phyloP scores from a whole-genome alignment of 2,888 invertebrate species.

The Epinotia ramella region DNA sequence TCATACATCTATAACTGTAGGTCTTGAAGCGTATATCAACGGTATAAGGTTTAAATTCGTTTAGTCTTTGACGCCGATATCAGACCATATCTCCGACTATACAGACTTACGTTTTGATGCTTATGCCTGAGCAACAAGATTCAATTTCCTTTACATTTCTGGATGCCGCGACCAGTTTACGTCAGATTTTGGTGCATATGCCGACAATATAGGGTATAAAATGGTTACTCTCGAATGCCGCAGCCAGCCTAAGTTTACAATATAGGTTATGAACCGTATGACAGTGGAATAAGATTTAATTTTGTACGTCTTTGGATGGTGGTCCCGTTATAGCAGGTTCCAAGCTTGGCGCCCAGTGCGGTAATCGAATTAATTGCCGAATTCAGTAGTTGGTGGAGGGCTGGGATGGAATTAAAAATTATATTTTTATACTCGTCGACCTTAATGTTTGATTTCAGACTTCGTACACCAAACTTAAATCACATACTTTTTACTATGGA shows the following conservation, averaged over 20 bases:
- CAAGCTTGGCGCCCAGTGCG: conserved; percentile 16
- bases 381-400: conserved; percentile 11
- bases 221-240: neutral
- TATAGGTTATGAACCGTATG: neutral
- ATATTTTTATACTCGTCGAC: no score
- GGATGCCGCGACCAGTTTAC: neutral
- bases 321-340: conserved; percentile 20
- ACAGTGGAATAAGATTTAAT: neutral
- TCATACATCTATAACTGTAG: neutral
- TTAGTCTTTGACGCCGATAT: neutral
- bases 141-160: neutral
- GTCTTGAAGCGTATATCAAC: neutral
- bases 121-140: neutral
- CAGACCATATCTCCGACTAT: neutral
- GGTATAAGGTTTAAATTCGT: neutral
- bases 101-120: neutral
- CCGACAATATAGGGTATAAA: neutral
- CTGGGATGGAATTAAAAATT: neutral
- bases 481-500: no score
- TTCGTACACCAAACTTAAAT: no score
- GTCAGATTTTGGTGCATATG: neutral
- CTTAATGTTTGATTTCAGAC: no score
- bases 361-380: conserved; percentile 32
- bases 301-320: neutral
- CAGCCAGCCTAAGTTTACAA: neutral